Percentiles rank a stretch among this genome's conserved stretches.
phyloP scores from a whole-genome alignment of 2,888 invertebrate species.

The Pediacus dermestoides region DNA sequence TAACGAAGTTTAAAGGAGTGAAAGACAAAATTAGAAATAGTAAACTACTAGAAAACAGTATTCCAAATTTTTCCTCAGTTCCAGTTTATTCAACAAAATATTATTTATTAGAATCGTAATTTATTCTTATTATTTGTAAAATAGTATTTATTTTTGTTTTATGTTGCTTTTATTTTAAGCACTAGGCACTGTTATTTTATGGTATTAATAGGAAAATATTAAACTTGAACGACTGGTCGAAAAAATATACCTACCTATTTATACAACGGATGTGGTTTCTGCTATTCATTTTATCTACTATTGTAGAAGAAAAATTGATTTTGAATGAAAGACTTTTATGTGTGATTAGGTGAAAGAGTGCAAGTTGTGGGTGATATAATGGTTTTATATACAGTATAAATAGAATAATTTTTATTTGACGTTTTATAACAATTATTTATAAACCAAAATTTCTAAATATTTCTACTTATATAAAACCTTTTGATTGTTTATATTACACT shows the following conservation, averaged over 20 bases:
- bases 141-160: background rate
- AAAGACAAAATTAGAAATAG: background rate
- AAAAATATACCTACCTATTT: background rate
- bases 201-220: constrained; percentile 1
- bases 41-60: background rate
- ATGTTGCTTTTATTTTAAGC: background rate
- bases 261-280: constrained; percentile 2
- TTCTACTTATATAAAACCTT: constrained; percentile 6
- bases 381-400: constrained; percentile 1
- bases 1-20: constrained; percentile 68
- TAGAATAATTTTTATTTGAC: no score
- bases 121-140: background rate
- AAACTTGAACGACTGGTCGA: constrained; percentile 1
- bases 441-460: constrained; percentile 3
- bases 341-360: background rate
- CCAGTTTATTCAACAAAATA: no score
- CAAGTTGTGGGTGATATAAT: constrained; percentile 1
- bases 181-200: background rate
- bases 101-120: no score
- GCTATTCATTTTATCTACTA: background rate
- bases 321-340: background rate
- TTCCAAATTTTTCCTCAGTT: no score
- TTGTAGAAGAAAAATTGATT: background rate
- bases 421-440: no score
- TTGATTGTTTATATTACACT: constrained; percentile 5